Percentiles rank a stretch among this genome's conserved stretches.
These are phyloP conservation scores for Palaemon carinicauda DNA, from an alignment of 1,140 invertebrate species.

Conservation along the genomic window DNA sequence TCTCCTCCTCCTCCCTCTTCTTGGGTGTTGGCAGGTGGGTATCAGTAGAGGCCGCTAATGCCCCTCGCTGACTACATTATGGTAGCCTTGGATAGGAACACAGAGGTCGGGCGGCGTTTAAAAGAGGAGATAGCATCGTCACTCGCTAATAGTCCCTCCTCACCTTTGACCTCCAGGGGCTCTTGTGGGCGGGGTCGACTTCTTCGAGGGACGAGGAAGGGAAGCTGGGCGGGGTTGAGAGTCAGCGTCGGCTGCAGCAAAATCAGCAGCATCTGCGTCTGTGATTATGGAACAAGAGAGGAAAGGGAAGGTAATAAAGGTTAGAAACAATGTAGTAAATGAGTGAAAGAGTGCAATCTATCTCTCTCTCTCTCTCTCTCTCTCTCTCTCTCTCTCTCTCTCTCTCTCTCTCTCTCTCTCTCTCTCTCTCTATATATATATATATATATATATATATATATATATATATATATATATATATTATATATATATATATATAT, in stretches of 20 bases:
- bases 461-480: no score
- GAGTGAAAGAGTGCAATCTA: background rate
- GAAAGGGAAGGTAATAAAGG: background rate
- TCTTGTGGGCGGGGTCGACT: background rate
- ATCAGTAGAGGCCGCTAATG: no score
- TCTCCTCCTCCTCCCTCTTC: no score
- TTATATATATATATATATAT: no score
- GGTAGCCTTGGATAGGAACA: constrained; percentile 5
- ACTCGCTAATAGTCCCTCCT: constrained; percentile 7
- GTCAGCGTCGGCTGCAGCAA: background rate
- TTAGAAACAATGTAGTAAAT: background rate
- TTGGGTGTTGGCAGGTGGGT: no score
- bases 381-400: background rate
- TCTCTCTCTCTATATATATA: no score
- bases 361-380: background rate
- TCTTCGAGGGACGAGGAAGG: background rate
- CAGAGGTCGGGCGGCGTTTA: background rate
- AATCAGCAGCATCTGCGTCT: background rate
- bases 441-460: no score
- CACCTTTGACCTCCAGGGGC: background rate
- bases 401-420: background rate
- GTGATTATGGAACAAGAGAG: background rate
- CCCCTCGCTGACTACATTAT: constrained; percentile 21
- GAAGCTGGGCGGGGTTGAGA: background rate
- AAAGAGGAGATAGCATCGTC: background rate